Base-by-base conservation (phyloP, 2,888 invertebrate genomes). In the Acanthococcus lagerstroemiae region DNA sequence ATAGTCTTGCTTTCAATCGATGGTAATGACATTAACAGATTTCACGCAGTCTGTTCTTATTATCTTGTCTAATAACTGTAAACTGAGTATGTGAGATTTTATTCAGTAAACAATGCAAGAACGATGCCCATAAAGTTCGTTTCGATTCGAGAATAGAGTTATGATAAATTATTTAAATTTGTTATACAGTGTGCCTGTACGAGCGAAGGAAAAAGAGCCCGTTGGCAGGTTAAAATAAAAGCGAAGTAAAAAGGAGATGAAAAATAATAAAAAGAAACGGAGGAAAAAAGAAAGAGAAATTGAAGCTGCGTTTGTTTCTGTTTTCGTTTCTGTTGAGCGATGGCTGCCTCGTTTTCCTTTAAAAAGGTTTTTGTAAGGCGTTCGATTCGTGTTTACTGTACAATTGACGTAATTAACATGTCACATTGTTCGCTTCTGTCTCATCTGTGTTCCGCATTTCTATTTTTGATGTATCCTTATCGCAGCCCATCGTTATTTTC, bases 371-470 rank as follows among this genome's bases (percentile, higher is more conserved):
- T 61, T 50, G 61, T 61, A 48, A 61, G 48, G 52, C 61, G 30
- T 52, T 61, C 61, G 61, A 61, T 50, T 61, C 61, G 61, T 61
- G 61, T 61, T 61, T 61, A 61, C 52, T 37, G 52, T 61, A 50
- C 61, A 61, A 61, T 61, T 61, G 61, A 61, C 61, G 61, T 61
- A 61, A 61, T 61, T 61, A 61, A 61, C 61, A 50, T 52, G 52
- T 61, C 61, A 50, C 50, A 46, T 27, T 61, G 50, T 25, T 58
- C 58, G 24, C 25, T 58, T 45, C 44, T 58, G 24, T 27, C 61
- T 50, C 52, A 50, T 30, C 48, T 61, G 27, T 60, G 60, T 21
- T 46, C 48, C 46, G 60, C 21, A 46, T 60, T 22, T 46, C 25
- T 46, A 58, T 7, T 22, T 37, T n/a, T 37, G 37, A 37, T 37